Evolutionary conservation across 2,797 vertebrate genomes (phyloP).

Genomic region (Hemitrygon akajei): DNA sequence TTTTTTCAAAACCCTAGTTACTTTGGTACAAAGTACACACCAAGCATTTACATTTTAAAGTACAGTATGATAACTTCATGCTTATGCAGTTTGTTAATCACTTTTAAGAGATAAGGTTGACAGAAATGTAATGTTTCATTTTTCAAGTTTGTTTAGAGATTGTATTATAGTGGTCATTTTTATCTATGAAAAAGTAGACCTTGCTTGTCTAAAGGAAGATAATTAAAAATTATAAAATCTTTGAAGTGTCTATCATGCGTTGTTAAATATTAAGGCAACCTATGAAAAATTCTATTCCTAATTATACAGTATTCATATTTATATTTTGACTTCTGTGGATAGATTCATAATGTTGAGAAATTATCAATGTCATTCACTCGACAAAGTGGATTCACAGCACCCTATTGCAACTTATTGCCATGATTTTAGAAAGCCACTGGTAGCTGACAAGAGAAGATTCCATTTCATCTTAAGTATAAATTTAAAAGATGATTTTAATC

Average conservation of each 20-base stretch:
- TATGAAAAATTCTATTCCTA: not conserved
- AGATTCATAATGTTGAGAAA: not conserved
- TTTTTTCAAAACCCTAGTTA: not conserved
- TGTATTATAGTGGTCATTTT: not conserved
- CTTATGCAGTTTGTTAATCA: not conserved
- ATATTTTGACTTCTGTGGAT: not conserved
- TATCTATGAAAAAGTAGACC: not conserved
- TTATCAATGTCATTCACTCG: not conserved
- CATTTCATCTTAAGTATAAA: not conserved
- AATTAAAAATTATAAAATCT: constrained; percentile 26
- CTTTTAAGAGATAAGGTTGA: constrained; percentile 20
- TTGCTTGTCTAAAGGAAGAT: constrained; percentile 12
- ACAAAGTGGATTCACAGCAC: no score
- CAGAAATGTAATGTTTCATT: not conserved
- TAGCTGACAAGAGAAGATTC: no score
- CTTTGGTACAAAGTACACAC: not conserved
- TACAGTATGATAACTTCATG: not conserved
- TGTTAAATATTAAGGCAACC: not conserved
- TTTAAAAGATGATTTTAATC: not conserved
- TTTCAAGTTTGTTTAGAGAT: constrained; percentile 2
- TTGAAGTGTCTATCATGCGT: constrained; percentile 16
- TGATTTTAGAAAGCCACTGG: no score
- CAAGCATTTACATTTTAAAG: constrained; percentile 23
- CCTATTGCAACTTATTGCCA: no score
- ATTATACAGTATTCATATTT: not conserved